phyloP scores from a whole-genome alignment of 2,888 invertebrate genomes.

The Phalera bucephala region DNA sequence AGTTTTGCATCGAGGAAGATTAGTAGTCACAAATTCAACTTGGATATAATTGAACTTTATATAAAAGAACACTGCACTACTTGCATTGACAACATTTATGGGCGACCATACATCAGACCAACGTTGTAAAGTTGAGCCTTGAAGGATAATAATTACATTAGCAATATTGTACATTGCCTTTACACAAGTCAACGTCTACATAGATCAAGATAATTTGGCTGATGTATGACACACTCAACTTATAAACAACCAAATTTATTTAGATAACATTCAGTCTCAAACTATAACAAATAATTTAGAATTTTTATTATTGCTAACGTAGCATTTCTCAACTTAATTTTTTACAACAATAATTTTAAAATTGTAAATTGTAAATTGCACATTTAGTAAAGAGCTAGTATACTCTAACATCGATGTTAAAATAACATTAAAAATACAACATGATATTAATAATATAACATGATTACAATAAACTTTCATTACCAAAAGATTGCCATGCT shows the following conservation, averaged over 20 bases:
- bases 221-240: slow-evolving; percentile 1
- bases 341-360: neutral
- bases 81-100: neutral
- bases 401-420: too few species aligned
- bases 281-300: slow-evolving; percentile 22
- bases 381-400: too few species aligned
- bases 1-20: slow-evolving; percentile 37
- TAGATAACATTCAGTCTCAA: slow-evolving; percentile 30
- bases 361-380: too few species aligned
- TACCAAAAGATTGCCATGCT: too few species aligned
- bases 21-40: too few species aligned
- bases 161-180: neutral
- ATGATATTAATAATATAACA: too few species aligned
- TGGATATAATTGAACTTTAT: too few species aligned
- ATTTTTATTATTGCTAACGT: slow-evolving; percentile 15
- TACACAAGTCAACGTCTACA: neutral
- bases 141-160: neutral
- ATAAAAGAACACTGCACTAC: too few species aligned
- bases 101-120: neutral
- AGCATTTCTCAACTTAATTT: slow-evolving; percentile 1
- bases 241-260: slow-evolving; percentile 17
- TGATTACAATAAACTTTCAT: too few species aligned
- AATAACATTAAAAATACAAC: too few species aligned
- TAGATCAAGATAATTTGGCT: neutral
- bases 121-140: too few species aligned